Evolutionary conservation across 2,888 invertebrate genomes (phyloP).

Genomic region (Lottia scabra): DNA sequence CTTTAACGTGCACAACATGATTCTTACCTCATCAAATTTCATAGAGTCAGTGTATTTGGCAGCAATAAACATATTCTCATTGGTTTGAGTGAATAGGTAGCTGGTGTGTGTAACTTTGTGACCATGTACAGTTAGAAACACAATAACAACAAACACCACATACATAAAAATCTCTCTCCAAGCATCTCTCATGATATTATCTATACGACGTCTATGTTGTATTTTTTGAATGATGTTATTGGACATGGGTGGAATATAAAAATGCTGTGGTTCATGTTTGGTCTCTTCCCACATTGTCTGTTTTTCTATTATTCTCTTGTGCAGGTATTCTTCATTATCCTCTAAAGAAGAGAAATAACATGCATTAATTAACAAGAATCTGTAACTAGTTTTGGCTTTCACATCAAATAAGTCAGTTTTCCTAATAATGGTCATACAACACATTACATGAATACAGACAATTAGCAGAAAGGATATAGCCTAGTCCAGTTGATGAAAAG

Average conservation of each 20-base stretch:
- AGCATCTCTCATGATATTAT: slow-evolving; percentile 35
- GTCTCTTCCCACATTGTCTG: neutral
- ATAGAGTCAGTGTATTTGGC: neutral
- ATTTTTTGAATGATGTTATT: slow-evolving; percentile 30
- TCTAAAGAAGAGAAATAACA: neutral
- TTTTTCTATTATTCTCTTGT: neutral
- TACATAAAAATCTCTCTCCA: slow-evolving; percentile 45
- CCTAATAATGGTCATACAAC: too few relatives aligned
- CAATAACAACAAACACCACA: slow-evolving; percentile 35
- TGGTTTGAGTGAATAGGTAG: slow-evolving; percentile 31
- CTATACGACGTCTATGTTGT: slow-evolving; percentile 34
- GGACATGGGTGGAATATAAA: slow-evolving; percentile 28
- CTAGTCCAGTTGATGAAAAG: too few relatives aligned
- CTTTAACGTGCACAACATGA: too few relatives aligned
- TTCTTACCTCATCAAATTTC: neutral
- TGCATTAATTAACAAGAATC: neutral
- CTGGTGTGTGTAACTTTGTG: slow-evolving; percentile 34
- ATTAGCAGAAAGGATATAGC: too few relatives aligned
- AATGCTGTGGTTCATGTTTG: neutral
- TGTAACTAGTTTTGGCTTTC: too few relatives aligned
- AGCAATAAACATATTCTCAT: slow-evolving; percentile 34
- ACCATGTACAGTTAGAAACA: slow-evolving; percentile 40
- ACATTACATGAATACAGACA: too few relatives aligned
- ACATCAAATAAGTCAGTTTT: neutral
- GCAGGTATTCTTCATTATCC: slow-evolving; percentile 1